A percentile compares a stretch with the other conserved stretches of the same genome.
Conservation (phyloP, 2,797 vertebrate genomes). For the Knipowitschia caucasica region DNA sequence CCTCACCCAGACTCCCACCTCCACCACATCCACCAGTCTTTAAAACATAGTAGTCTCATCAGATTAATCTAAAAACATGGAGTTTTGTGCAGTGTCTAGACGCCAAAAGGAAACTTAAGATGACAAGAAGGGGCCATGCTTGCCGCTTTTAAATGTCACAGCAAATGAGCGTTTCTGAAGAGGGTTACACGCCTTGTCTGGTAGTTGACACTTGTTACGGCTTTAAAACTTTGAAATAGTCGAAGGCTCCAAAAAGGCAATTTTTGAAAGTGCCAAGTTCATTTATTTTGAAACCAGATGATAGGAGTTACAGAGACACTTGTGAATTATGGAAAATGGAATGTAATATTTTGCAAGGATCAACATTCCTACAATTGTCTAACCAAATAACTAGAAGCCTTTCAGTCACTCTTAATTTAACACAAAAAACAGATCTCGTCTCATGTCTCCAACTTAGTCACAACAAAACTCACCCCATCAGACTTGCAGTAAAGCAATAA, state of each 20-base stretch:
- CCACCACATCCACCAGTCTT: slow-evolving; percentile 32
- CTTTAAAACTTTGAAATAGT: slow-evolving; percentile 13
- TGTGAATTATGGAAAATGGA: background rate
- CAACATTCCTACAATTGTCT: no score
- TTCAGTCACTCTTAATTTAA: no score
- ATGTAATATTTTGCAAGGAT: no score
- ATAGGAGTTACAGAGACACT: background rate
- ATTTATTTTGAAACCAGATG: background rate
- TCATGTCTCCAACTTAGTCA: no score
- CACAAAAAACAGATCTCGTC: no score
- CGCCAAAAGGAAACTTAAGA: slow-evolving; percentile 23
- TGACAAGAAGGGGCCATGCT: slow-evolving; percentile 7
- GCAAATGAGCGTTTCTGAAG: slow-evolving; percentile 16
- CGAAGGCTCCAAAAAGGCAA: background rate
- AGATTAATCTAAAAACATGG: slow-evolving; percentile 26
- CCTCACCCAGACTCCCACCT: slow-evolving; percentile 22
- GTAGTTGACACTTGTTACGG: background rate
- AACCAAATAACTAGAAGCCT: no score
- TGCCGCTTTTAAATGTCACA: slow-evolving; percentile 29
- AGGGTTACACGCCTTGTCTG: background rate
- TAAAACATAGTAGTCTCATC: slow-evolving; percentile 24
- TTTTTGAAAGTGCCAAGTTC: background rate
- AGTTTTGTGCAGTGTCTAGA: slow-evolving; percentile 36
- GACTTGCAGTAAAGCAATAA: no score
- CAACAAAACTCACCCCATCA: no score